A percentile compares a stretch with the other conserved stretches of the same genome.
phyloP scores from a whole-genome alignment of 2,113 vertebrate genomes.

The Plecotus auritus region DNA sequence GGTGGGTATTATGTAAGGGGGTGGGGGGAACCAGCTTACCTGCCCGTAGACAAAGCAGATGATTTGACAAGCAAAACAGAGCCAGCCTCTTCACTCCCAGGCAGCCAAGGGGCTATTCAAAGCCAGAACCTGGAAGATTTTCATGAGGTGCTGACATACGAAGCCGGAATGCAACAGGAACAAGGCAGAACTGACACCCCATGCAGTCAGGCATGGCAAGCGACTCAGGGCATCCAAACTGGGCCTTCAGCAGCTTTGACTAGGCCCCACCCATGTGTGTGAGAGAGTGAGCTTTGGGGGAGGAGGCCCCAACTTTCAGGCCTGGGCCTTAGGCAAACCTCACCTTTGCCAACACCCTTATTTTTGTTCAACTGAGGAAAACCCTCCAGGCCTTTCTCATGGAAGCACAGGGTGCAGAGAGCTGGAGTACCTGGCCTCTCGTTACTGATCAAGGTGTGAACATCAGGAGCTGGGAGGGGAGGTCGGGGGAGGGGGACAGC shows the following conservation, averaged over 20 bases:
- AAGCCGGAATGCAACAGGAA: slow-evolving; percentile 43
- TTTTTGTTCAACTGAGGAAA: not conserved
- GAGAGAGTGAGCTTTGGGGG: not conserved
- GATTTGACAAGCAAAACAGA: slow-evolving; percentile 80
- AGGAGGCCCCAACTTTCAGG: not conserved
- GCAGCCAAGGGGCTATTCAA: slow-evolving; percentile 78
- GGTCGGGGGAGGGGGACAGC: not conserved
- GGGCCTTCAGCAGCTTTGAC: slow-evolving; percentile 51
- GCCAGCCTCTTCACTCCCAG: slow-evolving; percentile 68
- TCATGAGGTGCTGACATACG: slow-evolving; percentile 74
- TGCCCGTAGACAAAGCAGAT: slow-evolving; percentile 62
- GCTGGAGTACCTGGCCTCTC: not conserved
- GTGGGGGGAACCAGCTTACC: not conserved
- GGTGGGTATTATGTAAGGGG: slow-evolving; percentile 47
- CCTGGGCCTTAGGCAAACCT: not conserved
- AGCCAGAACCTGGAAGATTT: slow-evolving; percentile 73
- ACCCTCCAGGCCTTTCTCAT: not conserved
- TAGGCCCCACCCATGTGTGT: slow-evolving; percentile 21
- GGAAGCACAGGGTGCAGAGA: not conserved
- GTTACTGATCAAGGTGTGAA: not conserved
- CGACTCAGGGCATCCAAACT: slow-evolving; percentile 45
- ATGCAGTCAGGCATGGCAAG: slow-evolving; percentile 59
- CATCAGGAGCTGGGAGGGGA: rapidly evolving
- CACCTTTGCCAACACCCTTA: not conserved
- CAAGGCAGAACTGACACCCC: slow-evolving; percentile 66